Base-by-base conservation (phyloP, 2,888 invertebrate species). In the Cataglyphis albicans region DNA sequence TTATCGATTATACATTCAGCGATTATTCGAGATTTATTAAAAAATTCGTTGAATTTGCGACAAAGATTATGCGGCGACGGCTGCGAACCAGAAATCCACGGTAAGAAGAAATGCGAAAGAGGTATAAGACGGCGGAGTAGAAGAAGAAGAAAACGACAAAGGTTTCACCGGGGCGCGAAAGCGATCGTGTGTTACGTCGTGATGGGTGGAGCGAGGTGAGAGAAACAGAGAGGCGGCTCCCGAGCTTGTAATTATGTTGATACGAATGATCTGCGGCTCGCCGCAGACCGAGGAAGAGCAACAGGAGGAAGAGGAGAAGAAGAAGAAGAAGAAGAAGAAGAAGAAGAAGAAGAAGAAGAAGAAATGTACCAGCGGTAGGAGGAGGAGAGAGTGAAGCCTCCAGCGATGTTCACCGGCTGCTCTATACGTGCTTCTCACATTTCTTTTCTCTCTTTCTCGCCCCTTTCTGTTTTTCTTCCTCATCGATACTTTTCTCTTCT, bases 191-290 rank as follows among this genome's bases (percentile, higher is more conserved):
- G 93, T 92, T 93, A 93, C 93, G 93, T 93, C 92, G 93, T 92
- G 93, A 93, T 93, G 94, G 94, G 94, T 93, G 94, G 94, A 94
- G 93, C 93, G 93, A 93, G 93, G 93, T 93, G 94, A 93, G 93
- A 94, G 94, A 94, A 93, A 94, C 93, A 91, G 94, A 94, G 93
- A 93, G 94, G 94, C 94, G 94, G 94, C 94, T 94, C 93, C 94
- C 93, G 93, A 94, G 94, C 94, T 94, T 94, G 94, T 94, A 94
- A 94, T 94, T 94, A 94, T 94, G 94, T 94, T 94, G 94, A 94
- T 94, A 94, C 94, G 94, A 94, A 94, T 94, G 94, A 94, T 94
- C 94, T 94, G 94, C 93, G 94, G 94, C 93, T 84, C 73, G 93
- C 94, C 93, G 91, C 94, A 94, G 91, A 93, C 92, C 92, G 90